These are phyloP conservation scores for Contarinia nasturtii DNA, from an alignment of 1,140 invertebrate genomes.

Conservation along the genomic window DNA sequence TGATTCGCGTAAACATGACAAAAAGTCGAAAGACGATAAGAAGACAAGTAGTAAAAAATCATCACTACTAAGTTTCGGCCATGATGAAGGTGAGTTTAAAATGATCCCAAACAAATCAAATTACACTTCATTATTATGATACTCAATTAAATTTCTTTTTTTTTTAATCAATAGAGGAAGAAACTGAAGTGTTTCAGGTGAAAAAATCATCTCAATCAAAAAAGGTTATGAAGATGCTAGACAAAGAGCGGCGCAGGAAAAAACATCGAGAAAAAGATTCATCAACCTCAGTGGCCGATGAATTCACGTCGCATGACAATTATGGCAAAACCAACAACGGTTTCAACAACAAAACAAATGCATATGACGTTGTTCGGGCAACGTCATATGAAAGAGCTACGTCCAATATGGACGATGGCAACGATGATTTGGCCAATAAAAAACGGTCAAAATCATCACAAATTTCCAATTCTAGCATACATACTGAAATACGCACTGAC, in stretches of 20 bases:
- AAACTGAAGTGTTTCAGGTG: slow-evolving; percentile 79
- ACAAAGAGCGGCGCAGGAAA: slow-evolving; percentile 55
- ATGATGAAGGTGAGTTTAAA: slow-evolving; percentile 42
- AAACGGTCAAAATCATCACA: slow-evolving; percentile 16
- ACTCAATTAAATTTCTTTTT: slow-evolving; percentile 6
- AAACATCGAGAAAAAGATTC: slow-evolving; percentile 31
- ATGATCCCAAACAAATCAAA: background rate
- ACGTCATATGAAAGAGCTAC: background rate
- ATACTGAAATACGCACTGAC: slow-evolving; percentile 25
- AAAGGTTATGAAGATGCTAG: slow-evolving; percentile 66
- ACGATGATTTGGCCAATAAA: background rate
- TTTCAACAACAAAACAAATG: background rate
- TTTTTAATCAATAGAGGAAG: slow-evolving; percentile 40
- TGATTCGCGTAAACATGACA: slow-evolving; percentile 6
- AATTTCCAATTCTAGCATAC: slow-evolving; percentile 24
- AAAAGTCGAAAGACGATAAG: slow-evolving; percentile 28
- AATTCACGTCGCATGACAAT: background rate
- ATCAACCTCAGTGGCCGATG: too few relatives aligned
- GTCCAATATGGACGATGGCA: background rate
- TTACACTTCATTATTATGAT: background rate
- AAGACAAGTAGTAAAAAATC: slow-evolving; percentile 30
- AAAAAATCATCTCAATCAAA: slow-evolving; percentile 89
- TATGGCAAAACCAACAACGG: background rate
- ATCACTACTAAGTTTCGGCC: slow-evolving; percentile 62
- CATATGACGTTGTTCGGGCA: background rate